These are phyloP conservation scores for Eciton burchellii DNA, from an alignment of 1,140 invertebrate genomes.

Conservation along the genomic window DNA sequence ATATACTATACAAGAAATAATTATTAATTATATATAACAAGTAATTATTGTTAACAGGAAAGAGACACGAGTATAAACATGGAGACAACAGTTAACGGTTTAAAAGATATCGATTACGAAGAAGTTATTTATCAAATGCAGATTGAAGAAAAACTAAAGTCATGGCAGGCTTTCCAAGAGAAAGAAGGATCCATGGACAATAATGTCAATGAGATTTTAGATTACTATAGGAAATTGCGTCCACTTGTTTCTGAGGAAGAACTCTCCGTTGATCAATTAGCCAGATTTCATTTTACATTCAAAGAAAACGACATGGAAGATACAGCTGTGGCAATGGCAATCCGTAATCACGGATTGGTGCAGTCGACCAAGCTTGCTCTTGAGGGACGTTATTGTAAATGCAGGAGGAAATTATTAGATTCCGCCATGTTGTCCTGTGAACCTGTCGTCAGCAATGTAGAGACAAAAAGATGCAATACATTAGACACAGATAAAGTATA, in stretches of 20 bases:
- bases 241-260: conserved; percentile 80
- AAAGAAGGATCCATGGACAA: conserved; percentile 90
- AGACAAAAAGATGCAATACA: conserved; percentile 46
- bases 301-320: conserved; percentile 86
- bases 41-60: conserved; percentile 63
- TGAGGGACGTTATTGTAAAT: conserved; percentile 61
- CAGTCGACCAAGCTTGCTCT: conserved; percentile 85
- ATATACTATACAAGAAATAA: not conserved
- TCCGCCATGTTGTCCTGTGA: conserved; percentile 54
- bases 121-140: conserved; percentile 71
- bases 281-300: conserved; percentile 85
- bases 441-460: conserved; percentile 59
- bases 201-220: conserved; percentile 89
- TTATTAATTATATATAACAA: conserved; percentile 3
- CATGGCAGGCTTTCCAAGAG: conserved; percentile 90
- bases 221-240: conserved; percentile 86
- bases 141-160: conserved; percentile 77
- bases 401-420: conserved; percentile 40
- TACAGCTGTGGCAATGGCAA: conserved; percentile 88
- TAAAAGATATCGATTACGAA: conserved; percentile 64
- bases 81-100: conserved; percentile 35
- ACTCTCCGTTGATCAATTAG: conserved; percentile 36
- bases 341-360: conserved; percentile 81
- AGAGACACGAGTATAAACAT: conserved; percentile 35
- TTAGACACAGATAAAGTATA: conserved; percentile 76